phyloP scores from a whole-genome alignment of 2,888 invertebrate species.

The Cepaea hortensis region DNA sequence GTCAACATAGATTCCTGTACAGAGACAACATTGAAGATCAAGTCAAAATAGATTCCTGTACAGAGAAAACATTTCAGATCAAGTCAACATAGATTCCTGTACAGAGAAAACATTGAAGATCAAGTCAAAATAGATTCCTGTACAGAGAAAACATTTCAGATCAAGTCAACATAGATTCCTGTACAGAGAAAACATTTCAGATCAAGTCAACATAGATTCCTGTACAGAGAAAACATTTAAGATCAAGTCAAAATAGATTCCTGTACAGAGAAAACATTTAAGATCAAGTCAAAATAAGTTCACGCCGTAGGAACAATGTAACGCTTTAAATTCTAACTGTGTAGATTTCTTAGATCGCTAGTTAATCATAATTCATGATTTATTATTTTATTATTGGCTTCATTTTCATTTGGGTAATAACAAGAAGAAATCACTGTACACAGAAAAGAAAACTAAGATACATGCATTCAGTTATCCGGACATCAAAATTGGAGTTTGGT shows the following conservation, averaged over 20 bases:
- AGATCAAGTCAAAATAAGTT: constrained; percentile 87
- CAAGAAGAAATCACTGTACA: no score
- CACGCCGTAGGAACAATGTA: constrained; percentile 72
- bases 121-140: constrained; percentile 93
- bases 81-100: constrained; percentile 93
- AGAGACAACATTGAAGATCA: not conserved
- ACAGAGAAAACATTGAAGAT: not conserved
- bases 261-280: constrained; percentile 78
- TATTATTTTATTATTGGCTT: no score
- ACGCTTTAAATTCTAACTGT: no score
- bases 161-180: constrained; percentile 93
- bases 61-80: not conserved
- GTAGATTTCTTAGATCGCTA: no score
- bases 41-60: constrained; percentile 93
- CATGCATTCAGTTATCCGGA: no score
- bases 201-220: constrained; percentile 91
- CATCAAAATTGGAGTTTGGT: no score
- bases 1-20: constrained; percentile 93
- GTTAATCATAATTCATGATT: no score
- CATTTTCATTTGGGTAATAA: no score
- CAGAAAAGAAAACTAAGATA: no score
- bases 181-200: constrained; percentile 61
- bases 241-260: constrained; percentile 89
- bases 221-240: constrained; percentile 75
- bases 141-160: constrained; percentile 32